Percentiles rank a stretch among this genome's conserved stretches.
Evolutionary conservation across 1,140 invertebrate genomes (phyloP).

Genomic region (Drosophila auraria): DNA sequence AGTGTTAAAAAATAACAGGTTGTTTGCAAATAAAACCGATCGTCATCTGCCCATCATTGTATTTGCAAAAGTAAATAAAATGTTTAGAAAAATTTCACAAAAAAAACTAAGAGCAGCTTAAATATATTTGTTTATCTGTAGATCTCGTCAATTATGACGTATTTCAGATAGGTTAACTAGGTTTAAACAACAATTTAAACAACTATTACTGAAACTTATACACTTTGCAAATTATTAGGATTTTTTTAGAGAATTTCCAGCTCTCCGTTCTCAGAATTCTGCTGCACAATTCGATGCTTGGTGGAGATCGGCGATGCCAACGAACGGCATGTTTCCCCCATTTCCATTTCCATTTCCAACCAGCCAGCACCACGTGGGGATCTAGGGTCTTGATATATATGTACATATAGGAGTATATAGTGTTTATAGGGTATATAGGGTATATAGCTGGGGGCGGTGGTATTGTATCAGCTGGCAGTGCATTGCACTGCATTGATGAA

Average conservation of each 20-base stretch:
- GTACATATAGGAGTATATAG: too few species aligned
- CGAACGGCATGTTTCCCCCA: background rate
- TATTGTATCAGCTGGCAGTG: conserved; percentile 19
- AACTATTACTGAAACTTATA: conserved; percentile 1
- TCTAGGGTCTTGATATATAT: background rate
- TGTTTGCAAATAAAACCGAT: background rate
- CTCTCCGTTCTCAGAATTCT: background rate
- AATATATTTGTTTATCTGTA: background rate
- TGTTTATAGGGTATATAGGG: background rate
- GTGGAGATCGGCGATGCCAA: background rate
- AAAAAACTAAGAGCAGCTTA: background rate
- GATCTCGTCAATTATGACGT: conserved; percentile 5
- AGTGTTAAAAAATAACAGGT: conserved; percentile 13
- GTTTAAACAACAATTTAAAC: conserved; percentile 2
- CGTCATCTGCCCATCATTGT: background rate
- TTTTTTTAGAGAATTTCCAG: background rate
- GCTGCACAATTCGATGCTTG: background rate
- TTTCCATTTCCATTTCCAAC: background rate
- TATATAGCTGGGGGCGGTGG: background rate
- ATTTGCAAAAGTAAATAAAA: conserved; percentile 1
- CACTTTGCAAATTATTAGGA: background rate
- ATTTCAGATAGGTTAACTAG: background rate
- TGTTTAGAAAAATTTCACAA: background rate
- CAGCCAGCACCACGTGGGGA: conserved; percentile 2
- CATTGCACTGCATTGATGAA: conserved; percentile 13